phyloP scores from a whole-genome alignment of 2,113 vertebrate genomes.

The Macquaria australasica region DNA sequence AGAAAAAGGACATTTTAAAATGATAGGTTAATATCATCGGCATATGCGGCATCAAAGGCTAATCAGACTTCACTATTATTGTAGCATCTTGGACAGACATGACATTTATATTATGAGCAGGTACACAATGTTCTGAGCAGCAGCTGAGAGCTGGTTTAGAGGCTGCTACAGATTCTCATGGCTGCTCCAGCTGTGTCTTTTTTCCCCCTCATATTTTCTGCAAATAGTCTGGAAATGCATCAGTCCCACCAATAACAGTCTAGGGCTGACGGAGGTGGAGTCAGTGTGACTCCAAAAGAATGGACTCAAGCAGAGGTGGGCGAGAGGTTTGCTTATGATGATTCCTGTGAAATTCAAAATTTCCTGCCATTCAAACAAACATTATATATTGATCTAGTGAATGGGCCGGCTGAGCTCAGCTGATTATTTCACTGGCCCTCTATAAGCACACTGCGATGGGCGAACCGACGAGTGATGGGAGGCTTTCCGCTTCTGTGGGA shows the following conservation, averaged over 20 bases:
- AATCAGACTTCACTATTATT: background rate
- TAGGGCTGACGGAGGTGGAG: background rate
- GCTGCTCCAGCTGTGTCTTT: background rate
- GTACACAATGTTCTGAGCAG: background rate
- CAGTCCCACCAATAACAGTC: background rate
- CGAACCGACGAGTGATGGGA: constrained; percentile 12
- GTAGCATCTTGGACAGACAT: background rate
- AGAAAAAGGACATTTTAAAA: background rate
- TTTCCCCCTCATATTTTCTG: constrained; percentile 2
- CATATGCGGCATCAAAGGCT: background rate
- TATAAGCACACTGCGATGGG: constrained; percentile 18
- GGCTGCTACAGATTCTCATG: background rate
- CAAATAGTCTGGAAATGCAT: background rate
- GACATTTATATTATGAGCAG: background rate
- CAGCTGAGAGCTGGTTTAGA: background rate
- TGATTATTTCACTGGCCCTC: constrained; percentile 36
- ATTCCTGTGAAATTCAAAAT: constrained; percentile 36
- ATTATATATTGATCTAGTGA: constrained; percentile 33
- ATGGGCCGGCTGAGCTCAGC: constrained; percentile 12
- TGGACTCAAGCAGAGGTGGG: background rate
- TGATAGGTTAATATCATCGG: background rate
- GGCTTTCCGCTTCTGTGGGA: constrained; percentile 28
- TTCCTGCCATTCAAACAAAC: constrained; percentile 33
- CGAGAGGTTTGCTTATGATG: constrained; percentile 23
- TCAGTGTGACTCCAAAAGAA: background rate